Conservation (phyloP, 2,888 invertebrate genomes). For the Petrolisthes manimaculis region DNA sequence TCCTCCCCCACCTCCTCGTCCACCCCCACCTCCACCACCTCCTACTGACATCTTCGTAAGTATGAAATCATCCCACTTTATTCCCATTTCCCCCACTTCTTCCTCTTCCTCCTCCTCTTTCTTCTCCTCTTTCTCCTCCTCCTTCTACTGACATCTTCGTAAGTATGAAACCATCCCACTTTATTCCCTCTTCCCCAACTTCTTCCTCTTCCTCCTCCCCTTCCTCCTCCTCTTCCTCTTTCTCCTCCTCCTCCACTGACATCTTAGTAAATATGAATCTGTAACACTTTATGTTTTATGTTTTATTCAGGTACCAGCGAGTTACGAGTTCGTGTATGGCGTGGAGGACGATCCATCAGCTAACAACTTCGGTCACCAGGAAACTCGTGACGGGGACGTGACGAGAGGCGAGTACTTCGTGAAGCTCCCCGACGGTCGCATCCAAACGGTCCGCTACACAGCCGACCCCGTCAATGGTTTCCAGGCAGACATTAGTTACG, state of each 20-base stretch:
- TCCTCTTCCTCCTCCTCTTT: background rate
- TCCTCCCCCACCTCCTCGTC: background rate
- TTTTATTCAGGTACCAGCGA: background rate
- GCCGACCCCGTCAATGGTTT: background rate
- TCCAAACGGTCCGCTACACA: background rate
- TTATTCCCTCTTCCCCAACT: background rate
- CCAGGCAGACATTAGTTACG: background rate
- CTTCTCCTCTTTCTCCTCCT: background rate
- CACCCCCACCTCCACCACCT: background rate
- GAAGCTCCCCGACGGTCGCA: conserved; percentile 26
- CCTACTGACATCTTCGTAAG: background rate
- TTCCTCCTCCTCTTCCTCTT: background rate
- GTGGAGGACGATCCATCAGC: background rate
- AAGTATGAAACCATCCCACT: background rate
- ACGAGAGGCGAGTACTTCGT: conserved; percentile 4
- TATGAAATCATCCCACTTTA: background rate
- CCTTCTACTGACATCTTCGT: background rate
- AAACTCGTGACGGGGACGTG: background rate
- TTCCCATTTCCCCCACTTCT: background rate
- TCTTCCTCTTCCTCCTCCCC: no score
- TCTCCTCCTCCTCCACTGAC: background rate
- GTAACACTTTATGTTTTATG: background rate
- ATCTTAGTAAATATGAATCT: background rate
- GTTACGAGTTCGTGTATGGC: conserved; percentile 4
- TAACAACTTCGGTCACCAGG: conserved; percentile 14